Conservation (phyloP, 2,113 vertebrate species). For the Grammomys surdaster region DNA sequence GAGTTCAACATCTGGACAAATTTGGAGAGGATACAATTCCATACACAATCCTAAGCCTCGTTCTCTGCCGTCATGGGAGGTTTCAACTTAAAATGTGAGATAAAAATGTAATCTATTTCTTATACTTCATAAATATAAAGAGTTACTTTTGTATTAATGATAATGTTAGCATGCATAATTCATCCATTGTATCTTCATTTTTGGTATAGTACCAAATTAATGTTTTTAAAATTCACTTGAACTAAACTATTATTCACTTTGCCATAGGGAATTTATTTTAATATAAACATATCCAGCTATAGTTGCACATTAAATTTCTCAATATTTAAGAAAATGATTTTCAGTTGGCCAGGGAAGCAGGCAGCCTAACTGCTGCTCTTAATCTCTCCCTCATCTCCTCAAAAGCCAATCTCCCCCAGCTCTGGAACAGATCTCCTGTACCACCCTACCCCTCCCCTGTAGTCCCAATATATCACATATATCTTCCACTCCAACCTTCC, state of each 20-base stretch:
- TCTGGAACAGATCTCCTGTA: not conserved
- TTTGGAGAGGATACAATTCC: not conserved
- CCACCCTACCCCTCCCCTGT: not conserved
- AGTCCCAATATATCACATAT: not conserved
- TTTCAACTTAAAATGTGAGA: not conserved
- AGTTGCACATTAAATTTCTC: conserved; percentile 27
- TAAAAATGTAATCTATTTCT: not conserved
- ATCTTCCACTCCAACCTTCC: not conserved
- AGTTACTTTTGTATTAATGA: conserved; percentile 11
- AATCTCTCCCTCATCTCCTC: not conserved
- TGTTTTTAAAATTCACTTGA: not conserved
- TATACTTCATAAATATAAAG: not conserved
- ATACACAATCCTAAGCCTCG: not conserved
- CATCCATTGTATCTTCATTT: not conserved
- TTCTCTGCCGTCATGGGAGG: not conserved
- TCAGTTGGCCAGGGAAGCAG: not conserved
- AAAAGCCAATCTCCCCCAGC: not conserved
- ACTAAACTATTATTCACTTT: not conserved
- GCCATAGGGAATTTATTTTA: not conserved
- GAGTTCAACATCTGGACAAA: not conserved
- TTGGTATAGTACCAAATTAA: not conserved
- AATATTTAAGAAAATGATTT: not conserved
- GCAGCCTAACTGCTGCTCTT: not conserved
- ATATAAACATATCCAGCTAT: not conserved
- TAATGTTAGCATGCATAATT: not conserved